These are phyloP conservation scores for Drosophila burlai DNA, from an alignment of 1,140 invertebrate genomes.

Conservation along the genomic window DNA sequence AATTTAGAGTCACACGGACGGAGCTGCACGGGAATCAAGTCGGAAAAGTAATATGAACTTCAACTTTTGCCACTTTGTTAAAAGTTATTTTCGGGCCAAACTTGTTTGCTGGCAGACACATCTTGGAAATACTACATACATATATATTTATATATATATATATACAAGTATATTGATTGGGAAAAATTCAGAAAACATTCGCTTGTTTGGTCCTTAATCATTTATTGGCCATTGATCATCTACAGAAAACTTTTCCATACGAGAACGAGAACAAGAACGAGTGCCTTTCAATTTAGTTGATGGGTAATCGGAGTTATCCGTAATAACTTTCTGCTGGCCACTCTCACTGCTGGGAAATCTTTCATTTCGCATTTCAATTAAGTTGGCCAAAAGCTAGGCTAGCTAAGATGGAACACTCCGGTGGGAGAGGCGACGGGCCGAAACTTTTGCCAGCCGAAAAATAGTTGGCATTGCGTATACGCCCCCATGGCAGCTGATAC, in stretches of 20 bases:
- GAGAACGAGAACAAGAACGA: not conserved
- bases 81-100: constrained; percentile 25
- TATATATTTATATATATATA: not conserved
- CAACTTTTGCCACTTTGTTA: constrained; percentile 20
- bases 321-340: constrained; percentile 31
- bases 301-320: constrained; percentile 52
- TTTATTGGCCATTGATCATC: constrained; percentile 54
- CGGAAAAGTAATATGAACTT: constrained; percentile 37
- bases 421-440: constrained; percentile 16
- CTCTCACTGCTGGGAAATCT: constrained; percentile 6
- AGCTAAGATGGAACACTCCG: constrained; percentile 46
- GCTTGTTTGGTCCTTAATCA: constrained; percentile 25
- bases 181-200: constrained; percentile 22
- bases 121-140: not conserved
- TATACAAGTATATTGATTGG: constrained; percentile 31
- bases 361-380: constrained; percentile 47
- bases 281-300: constrained; percentile 49
- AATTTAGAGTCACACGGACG: constrained; percentile 14
- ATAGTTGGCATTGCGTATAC: constrained; percentile 40
- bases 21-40: constrained; percentile 1
- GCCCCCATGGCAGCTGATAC: constrained; percentile 2
- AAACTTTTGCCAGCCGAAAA: constrained; percentile 37
- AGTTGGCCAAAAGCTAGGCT: constrained; percentile 29
- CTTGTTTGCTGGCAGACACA: constrained; percentile 17
- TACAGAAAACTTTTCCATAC: constrained; percentile 19